A percentile compares a stretch with the other conserved stretches of the same genome.
phyloP scores from a whole-genome alignment of 2,113 vertebrate species.

The Ctenomys sociabilis region DNA sequence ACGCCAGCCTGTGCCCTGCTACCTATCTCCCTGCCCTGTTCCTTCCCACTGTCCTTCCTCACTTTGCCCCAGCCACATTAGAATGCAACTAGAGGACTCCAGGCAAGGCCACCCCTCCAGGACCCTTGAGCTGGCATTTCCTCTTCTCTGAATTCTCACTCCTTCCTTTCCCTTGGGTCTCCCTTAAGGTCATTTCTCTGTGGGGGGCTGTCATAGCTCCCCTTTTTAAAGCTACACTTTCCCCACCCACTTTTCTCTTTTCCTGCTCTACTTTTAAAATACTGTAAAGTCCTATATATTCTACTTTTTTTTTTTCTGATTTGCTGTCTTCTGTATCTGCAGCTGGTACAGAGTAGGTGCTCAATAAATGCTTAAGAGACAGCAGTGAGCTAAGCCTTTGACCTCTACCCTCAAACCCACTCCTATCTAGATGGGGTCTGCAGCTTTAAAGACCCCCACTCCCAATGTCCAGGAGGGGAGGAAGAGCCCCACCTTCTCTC shows the following conservation, averaged over 20 bases:
- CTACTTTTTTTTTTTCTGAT: neutral
- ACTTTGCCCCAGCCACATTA: neutral
- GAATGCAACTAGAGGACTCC: neutral
- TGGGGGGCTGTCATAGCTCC: neutral
- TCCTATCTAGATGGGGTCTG: neutral
- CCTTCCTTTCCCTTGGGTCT: neutral
- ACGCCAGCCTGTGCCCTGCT: neutral
- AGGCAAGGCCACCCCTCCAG: neutral
- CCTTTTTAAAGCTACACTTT: neutral
- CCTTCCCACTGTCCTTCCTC: neutral
- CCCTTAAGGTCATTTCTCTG: neutral
- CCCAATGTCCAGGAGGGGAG: neutral
- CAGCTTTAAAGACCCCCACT: conserved; percentile 48
- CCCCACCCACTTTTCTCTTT: neutral
- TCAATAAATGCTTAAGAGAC: conserved; percentile 15
- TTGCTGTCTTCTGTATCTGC: neutral
- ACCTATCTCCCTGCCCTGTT: neutral
- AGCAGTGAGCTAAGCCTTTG: neutral
- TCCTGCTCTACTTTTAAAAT: neutral
- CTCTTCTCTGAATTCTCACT: neutral
- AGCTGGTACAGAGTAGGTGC: conserved; percentile 5
- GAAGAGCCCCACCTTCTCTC: neutral
- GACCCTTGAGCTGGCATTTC: neutral
- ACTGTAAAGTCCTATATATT: neutral
- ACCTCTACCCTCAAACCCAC: neutral